Evolutionary conservation across 1,140 invertebrate species (phyloP).

Genomic region (Mylabris phalerata): DNA sequence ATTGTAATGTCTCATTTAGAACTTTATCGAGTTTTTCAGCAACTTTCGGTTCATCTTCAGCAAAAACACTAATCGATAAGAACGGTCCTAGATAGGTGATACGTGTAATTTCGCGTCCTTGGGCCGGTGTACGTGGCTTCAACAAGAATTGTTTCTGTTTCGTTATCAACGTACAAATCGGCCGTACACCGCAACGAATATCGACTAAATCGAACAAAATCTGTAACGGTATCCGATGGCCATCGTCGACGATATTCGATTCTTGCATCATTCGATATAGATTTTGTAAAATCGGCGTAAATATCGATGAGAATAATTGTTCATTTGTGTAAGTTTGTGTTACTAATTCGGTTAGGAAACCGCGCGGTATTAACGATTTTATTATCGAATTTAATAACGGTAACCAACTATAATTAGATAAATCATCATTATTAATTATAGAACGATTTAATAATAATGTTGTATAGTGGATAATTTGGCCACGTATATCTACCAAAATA

Average conservation of each 20-base stretch:
- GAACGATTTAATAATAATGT: constrained; percentile 52
- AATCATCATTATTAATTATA: constrained; percentile 16
- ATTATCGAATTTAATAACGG: constrained; percentile 57
- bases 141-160: constrained; percentile 70
- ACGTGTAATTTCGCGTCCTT: constrained; percentile 74
- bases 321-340: constrained; percentile 49
- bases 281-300: constrained; percentile 63
- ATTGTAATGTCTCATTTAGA: constrained; percentile 58
- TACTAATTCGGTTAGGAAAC: constrained; percentile 61
- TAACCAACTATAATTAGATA: constrained; percentile 24
- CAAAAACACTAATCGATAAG: constrained; percentile 81
- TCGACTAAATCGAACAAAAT: constrained; percentile 64
- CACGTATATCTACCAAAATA: constrained; percentile 51
- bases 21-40: constrained; percentile 59
- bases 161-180: constrained; percentile 72
- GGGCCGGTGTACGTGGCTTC: constrained; percentile 58
- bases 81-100: constrained; percentile 86
- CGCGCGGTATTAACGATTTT: constrained; percentile 56
- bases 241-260: constrained; percentile 63
- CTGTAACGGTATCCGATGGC: constrained; percentile 56
- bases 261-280: constrained; percentile 61
- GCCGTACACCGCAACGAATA: constrained; percentile 58
- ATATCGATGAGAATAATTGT: constrained; percentile 56
- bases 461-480: constrained; percentile 57
- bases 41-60: constrained; percentile 82